Evolutionary conservation across 2,797 vertebrate genomes (phyloP).

Genomic region (Peromyscus attwateri): DNA sequence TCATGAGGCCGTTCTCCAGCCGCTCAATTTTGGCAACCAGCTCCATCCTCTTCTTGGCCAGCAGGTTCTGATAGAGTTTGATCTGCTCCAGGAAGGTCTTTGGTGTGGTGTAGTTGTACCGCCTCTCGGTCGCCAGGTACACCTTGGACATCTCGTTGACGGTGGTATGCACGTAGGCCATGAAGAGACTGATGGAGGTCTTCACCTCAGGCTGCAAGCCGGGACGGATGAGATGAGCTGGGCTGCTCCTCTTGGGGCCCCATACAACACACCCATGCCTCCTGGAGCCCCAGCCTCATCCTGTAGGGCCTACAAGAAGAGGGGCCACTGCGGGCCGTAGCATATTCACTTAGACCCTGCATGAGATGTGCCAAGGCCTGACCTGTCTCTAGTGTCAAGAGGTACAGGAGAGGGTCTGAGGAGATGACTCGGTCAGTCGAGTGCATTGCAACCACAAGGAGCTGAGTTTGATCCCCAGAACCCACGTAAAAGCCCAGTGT

Average conservation of each 20-base stretch:
- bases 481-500: not conserved
- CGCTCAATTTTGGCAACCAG: slow-evolving; percentile 87
- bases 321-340: not conserved
- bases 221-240: fast-evolving
- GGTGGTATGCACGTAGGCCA: slow-evolving; percentile 88
- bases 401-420: not conserved
- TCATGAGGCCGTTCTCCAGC: slow-evolving; percentile 89
- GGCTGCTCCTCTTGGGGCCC: fast-evolving
- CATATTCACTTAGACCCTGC: fast-evolving
- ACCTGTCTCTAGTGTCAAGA: not conserved
- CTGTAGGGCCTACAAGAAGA: not conserved
- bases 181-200: slow-evolving; percentile 89
- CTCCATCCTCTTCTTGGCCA: slow-evolving; percentile 86
- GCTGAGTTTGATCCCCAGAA: not conserved
- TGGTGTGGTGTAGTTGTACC: slow-evolving; percentile 91
- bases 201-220: slow-evolving; percentile 86
- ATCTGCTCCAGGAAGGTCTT: slow-evolving; percentile 92
- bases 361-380: fast-evolving
- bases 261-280: fast-evolving
- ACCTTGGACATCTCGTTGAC: slow-evolving; percentile 89
- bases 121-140: slow-evolving; percentile 88
- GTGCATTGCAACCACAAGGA: not conserved
- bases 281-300: not conserved
- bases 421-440: no score
- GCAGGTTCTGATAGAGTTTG: slow-evolving; percentile 90